Evolutionary conservation across 2,888 invertebrate genomes (phyloP).

Genomic region (Acleris emargana): DNA sequence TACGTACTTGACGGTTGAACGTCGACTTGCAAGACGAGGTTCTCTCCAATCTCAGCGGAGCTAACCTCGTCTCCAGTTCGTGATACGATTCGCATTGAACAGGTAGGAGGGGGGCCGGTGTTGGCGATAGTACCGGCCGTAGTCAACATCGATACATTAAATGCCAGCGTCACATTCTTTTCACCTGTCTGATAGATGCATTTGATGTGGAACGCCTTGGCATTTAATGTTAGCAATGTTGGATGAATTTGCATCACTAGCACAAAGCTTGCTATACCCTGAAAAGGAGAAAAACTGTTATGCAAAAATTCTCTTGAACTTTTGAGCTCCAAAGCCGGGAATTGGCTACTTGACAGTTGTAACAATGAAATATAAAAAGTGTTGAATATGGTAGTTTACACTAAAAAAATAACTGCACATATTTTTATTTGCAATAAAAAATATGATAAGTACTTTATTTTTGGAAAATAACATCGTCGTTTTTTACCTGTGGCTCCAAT

Average conservation of each 20-base stretch:
- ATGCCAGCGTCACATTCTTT: constrained; percentile 95
- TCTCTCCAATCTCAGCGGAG: constrained; percentile 96
- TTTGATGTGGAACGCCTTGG: constrained; percentile 97
- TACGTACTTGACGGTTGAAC: constrained; percentile 89
- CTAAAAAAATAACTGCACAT: too few species aligned
- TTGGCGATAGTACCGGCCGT: constrained; percentile 98
- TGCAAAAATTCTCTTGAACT: background rate
- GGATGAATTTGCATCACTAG: constrained; percentile 98
- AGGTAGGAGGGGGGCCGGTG: constrained; percentile 96
- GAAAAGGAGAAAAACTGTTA: constrained; percentile 45
- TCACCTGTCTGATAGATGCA: constrained; percentile 97
- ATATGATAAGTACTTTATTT: too few species aligned
- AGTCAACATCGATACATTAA: constrained; percentile 97
- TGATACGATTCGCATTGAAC: constrained; percentile 95
- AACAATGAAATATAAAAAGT: too few species aligned
- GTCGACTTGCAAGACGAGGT: constrained; percentile 92
- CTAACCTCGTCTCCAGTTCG: constrained; percentile 93
- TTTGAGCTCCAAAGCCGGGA: too few species aligned
- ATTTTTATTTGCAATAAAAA: too few species aligned
- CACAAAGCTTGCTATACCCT: constrained; percentile 96
- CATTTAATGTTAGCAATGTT: constrained; percentile 95
- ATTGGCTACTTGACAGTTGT: too few species aligned
- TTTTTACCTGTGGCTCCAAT: too few species aligned
- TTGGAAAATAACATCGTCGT: too few species aligned
- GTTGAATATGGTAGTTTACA: too few species aligned